phyloP scores from a whole-genome alignment of 2,888 invertebrate genomes.

The Lycia hirtaria region DNA sequence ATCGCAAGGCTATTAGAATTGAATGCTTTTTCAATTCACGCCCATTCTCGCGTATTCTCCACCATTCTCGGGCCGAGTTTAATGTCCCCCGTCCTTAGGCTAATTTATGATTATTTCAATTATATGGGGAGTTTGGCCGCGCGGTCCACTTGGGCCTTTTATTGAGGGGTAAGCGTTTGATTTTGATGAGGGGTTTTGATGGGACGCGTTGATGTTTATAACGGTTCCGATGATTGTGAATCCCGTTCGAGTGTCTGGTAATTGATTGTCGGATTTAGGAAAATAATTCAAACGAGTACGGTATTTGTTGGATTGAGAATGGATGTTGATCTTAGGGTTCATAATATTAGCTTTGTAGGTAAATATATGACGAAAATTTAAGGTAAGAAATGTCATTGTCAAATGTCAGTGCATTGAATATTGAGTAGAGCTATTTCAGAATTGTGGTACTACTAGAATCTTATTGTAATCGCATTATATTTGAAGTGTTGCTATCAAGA shows the following conservation, averaged over 20 bases:
- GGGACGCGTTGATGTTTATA: background rate
- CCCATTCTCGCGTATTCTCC: constrained; percentile 6
- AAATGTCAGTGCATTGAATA: too few species aligned
- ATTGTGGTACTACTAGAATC: too few species aligned
- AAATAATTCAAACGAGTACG: too few species aligned
- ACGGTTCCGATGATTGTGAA: background rate
- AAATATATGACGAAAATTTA: too few species aligned
- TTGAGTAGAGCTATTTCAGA: too few species aligned
- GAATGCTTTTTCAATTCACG: constrained; percentile 47
- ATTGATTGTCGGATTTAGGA: constrained; percentile 1
- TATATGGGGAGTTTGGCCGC: constrained; percentile 43
- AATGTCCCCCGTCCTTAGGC: constrained; percentile 54
- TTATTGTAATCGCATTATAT: too few species aligned
- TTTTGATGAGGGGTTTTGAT: constrained; percentile 7
- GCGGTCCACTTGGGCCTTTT: constrained; percentile 26
- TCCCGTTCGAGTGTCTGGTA: background rate
- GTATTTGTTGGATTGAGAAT: too few species aligned
- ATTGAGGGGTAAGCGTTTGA: constrained; percentile 3
- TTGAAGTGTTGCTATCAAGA: too few species aligned
- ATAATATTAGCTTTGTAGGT: too few species aligned
- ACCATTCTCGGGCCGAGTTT: constrained; percentile 32
- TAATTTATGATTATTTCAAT: constrained; percentile 76
- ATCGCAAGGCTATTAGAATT: constrained; percentile 53
- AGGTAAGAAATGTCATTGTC: too few species aligned
- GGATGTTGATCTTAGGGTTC: too few species aligned